Evolutionary conservation across 2,888 invertebrate species (phyloP), one percentile per base, ranked within the genome.

Genomic region (Pterostichus madidus): DNA sequence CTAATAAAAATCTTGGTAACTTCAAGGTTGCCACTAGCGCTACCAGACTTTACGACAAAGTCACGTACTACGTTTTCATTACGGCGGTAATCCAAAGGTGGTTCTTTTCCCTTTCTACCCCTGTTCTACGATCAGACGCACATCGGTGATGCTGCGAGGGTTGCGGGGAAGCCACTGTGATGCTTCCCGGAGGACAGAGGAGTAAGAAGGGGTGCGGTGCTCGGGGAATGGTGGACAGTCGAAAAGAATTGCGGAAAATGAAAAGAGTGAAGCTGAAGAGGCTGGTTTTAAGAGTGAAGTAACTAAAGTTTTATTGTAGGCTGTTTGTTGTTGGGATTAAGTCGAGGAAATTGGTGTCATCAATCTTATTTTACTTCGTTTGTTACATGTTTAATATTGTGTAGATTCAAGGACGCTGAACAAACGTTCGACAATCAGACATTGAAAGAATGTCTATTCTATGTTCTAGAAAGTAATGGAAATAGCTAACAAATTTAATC

Each of bases 61-160:
- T 75, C 75, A 75, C 75, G 75, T 75, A 52, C 49, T 75, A 75
- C 75, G 32, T 75, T 75, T 75, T 75, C 75, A 75, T 75, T 75
- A 75, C 13, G 52, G 32, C 2, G 11, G 75, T 75, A 75, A 75
- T 75, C 52, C 52, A 17, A 13, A n/a, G 64, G 39, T n/a, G 56
- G 64, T 71, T 24, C 24, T 24, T 32, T 5, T 44, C 46, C 44
- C 59, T 59, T 39, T 39, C 39, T 39, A 6, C 56, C 56, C 17
- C 8, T 13, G 11, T 56, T 8, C 44, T 5, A 17, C 5, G 56
- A 15, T 17, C 11, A 35, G 44, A 71, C 68, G 68, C 68, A 71
- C 68, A 44, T 71, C 44, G 13, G n/a, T n/a, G n/a, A n/a, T n/a
- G n/a, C n/a, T n/a, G n/a, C n/a, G n/a, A n/a, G n/a, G n/a, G n/a